These are phyloP conservation scores for Albula goreensis DNA, from an alignment of 2,113 vertebrate genomes.

Conservation along the genomic window DNA sequence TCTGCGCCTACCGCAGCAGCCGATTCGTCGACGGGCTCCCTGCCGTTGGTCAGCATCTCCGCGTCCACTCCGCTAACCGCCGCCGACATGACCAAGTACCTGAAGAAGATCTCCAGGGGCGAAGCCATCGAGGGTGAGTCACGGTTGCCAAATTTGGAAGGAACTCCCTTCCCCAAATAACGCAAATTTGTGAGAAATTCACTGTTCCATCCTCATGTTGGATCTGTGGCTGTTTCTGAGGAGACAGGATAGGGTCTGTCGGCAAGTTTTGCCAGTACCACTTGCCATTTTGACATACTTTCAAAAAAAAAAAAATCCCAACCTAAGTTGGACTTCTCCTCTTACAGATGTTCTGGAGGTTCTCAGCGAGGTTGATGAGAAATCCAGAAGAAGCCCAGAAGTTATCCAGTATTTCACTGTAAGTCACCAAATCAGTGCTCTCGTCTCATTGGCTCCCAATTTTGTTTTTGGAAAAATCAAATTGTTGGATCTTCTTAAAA, in stretches of 20 bases:
- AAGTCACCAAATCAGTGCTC: slow-evolving; percentile 53
- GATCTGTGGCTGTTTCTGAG: no score
- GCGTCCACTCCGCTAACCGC: slow-evolving; percentile 82
- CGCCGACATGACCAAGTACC: slow-evolving; percentile 84
- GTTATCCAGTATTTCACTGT: slow-evolving; percentile 93
- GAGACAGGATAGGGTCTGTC: no score
- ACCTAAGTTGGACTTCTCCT: neutral
- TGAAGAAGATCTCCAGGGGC: slow-evolving; percentile 88
- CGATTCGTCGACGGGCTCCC: slow-evolving; percentile 77
- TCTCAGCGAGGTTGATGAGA: slow-evolving; percentile 92
- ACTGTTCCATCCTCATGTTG: no score
- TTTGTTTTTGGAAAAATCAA: no score
- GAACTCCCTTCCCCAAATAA: no score
- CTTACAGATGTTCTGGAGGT: slow-evolving; percentile 86
- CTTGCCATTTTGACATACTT: no score
- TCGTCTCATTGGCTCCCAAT: no score
- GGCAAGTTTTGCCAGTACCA: no score
- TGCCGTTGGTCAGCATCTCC: slow-evolving; percentile 87
- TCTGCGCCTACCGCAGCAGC: slow-evolving; percentile 61
- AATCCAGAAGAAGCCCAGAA: slow-evolving; percentile 93
- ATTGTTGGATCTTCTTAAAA: no score
- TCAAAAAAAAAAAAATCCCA: no score
- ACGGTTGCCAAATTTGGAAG: neutral
- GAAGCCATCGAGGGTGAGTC: slow-evolving; percentile 88
- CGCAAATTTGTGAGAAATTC: no score